Evolutionary conservation across 2,888 invertebrate species (phyloP), one percentile per base, ranked within the genome.

Genomic region (Antitype chi): DNA sequence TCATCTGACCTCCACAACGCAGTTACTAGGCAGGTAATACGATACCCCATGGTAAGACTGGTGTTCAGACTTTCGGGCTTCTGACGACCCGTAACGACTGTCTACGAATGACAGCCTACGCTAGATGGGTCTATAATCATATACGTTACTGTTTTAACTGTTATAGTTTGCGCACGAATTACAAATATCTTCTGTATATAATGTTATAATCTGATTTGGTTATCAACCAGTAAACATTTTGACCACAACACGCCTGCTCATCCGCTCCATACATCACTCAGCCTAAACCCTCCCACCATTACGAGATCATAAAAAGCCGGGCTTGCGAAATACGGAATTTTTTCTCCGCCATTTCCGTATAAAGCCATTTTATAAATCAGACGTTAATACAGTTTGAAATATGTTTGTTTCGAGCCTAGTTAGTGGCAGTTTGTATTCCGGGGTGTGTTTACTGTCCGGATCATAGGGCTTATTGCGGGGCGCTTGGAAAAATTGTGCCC

Each of bases 351-450:
- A 89, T 89, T 89, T 89, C 89, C 78, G 87, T 84, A 84, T 84
- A 91, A 90, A 90, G 90, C 91, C 90, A 87, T 91, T 92, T 91
- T 92, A 92, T 94, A 94, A 94, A 94, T 94, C 94, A 94, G 91
- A 74, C 82, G 90, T 91, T 94, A 94, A 94, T 94, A 91, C 93
- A 90, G 87, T 92, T 90, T 94, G 94, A 94, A 92, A 92, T 93
- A 94, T 94, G 93, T 92, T 88, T 90, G 90, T 87, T 88, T 84
- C 86, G 85, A 85, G 81, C 86, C 90, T 91, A 91, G 91, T 94
- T 94, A 93, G 89, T 84, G 90, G 93, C 93, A 85, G 94, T 94
- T 94, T 94, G 93, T 94, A 94, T 94, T 91, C 94, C 85, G 88
- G 85, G 83, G 78, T 81, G 87, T 84, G 87, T 86, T 81, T 86